Conservation (phyloP, 2,888 invertebrate species). For the Rhamnusium bicolor region DNA sequence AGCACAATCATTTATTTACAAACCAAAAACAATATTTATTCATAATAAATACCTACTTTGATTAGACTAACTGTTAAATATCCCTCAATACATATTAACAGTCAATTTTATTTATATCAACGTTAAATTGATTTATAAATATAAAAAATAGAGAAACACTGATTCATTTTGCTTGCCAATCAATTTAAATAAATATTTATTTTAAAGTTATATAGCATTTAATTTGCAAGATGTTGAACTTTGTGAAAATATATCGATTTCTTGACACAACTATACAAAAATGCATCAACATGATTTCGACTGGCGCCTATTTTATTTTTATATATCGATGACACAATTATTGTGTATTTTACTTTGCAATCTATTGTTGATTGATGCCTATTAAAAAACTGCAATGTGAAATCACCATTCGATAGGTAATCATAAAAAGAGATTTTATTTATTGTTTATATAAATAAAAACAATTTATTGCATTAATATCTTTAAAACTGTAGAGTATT, state of each 20-base stretch:
- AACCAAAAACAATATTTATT: not conserved
- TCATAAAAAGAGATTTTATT: too few species aligned
- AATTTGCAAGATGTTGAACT: not conserved
- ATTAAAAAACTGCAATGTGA: too few species aligned
- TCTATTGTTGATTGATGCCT: too few species aligned
- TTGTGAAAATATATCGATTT: not conserved
- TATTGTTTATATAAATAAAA: too few species aligned
- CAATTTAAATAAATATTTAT: not conserved
- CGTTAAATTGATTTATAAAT: not conserved
- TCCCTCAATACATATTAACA: not conserved
- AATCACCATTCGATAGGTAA: too few species aligned
- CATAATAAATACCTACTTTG: not conserved
- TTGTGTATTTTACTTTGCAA: not conserved
- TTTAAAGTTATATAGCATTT: not conserved
- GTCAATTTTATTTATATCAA: not conserved
- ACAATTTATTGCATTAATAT: too few species aligned
- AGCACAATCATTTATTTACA: too few species aligned
- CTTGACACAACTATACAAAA: not conserved
- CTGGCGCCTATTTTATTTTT: not conserved
- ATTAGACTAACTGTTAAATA: not conserved
- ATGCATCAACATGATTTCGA: not conserved
- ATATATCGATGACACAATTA: not conserved
- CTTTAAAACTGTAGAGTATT: too few species aligned
- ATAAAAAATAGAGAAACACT: not conserved
- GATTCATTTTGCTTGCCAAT: not conserved